phyloP scores from a whole-genome alignment of 2,888 invertebrate genomes.

The Plemyria rubiginata region DNA sequence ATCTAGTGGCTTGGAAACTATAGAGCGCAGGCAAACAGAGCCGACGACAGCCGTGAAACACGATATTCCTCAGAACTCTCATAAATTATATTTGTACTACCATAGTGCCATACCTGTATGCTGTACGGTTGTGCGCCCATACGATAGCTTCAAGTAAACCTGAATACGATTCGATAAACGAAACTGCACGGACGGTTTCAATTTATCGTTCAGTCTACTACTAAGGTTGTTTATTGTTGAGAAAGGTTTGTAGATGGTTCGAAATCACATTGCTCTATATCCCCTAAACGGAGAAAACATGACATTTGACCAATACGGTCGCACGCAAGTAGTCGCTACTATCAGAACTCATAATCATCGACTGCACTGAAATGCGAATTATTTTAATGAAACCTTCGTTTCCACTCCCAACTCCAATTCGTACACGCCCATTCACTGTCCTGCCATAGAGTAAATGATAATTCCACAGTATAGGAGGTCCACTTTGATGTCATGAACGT shows the following conservation, averaged over 20 bases:
- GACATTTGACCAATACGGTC: slow-evolving; percentile 13
- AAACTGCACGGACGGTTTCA: slow-evolving; percentile 19
- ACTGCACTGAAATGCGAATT: slow-evolving; percentile 19
- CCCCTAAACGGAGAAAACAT: slow-evolving; percentile 9
- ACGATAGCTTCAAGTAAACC: slow-evolving; percentile 40
- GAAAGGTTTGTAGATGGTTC: slow-evolving; percentile 6
- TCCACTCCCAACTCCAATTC: slow-evolving; percentile 20
- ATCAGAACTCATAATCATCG: slow-evolving; percentile 16
- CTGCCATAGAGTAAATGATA: slow-evolving; percentile 32
- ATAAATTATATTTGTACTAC: slow-evolving; percentile 63
- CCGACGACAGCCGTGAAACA: slow-evolving; percentile 59
- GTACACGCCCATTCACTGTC: slow-evolving; percentile 71
- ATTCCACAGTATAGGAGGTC: slow-evolving; percentile 5
- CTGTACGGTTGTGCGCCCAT: slow-evolving; percentile 39
- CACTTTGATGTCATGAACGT: slow-evolving; percentile 1
- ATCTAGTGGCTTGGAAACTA: slow-evolving; percentile 48
- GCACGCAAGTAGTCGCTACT: slow-evolving; percentile 12
- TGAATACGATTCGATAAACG: slow-evolving; percentile 42
- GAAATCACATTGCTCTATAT: slow-evolving; percentile 6
- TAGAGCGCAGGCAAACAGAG: slow-evolving; percentile 51
- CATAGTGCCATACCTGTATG: slow-evolving; percentile 30
- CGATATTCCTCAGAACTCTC: slow-evolving; percentile 57
- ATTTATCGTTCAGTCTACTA: slow-evolving; percentile 23
- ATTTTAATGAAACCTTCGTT: slow-evolving; percentile 25
- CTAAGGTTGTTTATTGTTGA: slow-evolving; percentile 8